Evolutionary conservation across 2,888 invertebrate genomes (phyloP), one percentile per base, ranked within the genome.

Genomic region (Chymomyza fuscimana): DNA sequence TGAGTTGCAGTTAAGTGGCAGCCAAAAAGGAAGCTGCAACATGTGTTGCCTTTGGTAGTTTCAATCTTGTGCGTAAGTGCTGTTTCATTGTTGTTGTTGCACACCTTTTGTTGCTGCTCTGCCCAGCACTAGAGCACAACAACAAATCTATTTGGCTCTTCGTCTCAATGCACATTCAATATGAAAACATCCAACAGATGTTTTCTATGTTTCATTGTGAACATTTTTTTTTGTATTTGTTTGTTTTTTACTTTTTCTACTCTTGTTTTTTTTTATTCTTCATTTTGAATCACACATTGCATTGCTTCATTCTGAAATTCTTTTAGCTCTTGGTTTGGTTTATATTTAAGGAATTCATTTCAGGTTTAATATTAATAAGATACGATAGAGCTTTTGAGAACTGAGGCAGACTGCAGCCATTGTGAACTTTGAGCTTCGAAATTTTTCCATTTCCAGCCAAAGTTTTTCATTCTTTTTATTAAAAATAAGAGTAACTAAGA

Each of bases 1-100:
- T 82, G 87, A 82, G 87, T 81, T 88, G 84, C 87, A 84, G 85
- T 85, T 81, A 88, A 86, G 87, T 88, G 86, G 84, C 84, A 84
- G 82, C 84, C 82, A 76, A 79, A 86, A 87, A 85, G 88, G 88
- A 85, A 85, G 88, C 88, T 83, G 86, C 84, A 86, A 86, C 88
- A 88, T 80, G 74, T 77, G 77, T 82, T 79, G 75, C 70, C 58
- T 19, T 65, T 64, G 15, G 19, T 52, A 46, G 40, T 65, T 19
- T 54, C 9, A 19, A 19, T 54, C 10, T 54, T 54, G 60, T 58
- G 54, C 4, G n/a, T 54, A 9, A 54, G 54, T 54, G 16, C 54
- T 54, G 16, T 54, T 54, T 22, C 54, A 54, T 54, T 64, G 64
- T 56, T 73, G 67, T 63, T 74, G 71, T 67, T 76, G 79, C 77